A percentile compares a stretch with the other conserved stretches of the same genome.
phyloP scores from a whole-genome alignment of 2,797 vertebrate species.

The Prunella strophiata region DNA sequence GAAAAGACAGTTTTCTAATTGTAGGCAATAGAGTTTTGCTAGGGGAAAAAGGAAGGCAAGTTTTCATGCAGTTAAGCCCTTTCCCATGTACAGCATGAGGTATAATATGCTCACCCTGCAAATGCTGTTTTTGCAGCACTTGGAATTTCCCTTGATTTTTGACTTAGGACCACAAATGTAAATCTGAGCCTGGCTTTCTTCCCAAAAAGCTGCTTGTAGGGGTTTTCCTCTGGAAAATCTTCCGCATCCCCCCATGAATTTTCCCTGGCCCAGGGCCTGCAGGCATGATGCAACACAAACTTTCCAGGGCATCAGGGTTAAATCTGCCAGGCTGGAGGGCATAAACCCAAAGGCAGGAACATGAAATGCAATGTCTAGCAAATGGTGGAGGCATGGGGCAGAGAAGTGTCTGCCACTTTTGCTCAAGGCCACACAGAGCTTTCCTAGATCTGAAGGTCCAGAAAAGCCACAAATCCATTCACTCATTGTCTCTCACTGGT shows the following conservation, averaged over 20 bases:
- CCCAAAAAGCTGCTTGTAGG: background rate
- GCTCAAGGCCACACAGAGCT: fast-evolving
- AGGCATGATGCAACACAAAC: background rate
- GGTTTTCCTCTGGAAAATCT: conserved; percentile 36
- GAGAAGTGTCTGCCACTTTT: background rate
- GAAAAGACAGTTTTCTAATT: background rate
- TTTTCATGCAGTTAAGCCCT: background rate
- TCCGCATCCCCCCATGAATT: background rate
- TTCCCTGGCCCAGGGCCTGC: background rate
- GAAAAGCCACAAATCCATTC: background rate
- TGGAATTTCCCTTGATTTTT: background rate
- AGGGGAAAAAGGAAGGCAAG: background rate
- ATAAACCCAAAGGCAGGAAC: background rate
- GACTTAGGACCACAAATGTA: background rate
- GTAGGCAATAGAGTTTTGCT: background rate
- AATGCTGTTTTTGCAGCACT: background rate
- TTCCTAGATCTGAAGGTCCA: background rate
- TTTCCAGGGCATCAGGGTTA: fast-evolving
- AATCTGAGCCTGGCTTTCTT: background rate
- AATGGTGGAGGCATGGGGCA: background rate
- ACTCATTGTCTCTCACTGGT: fast-evolving
- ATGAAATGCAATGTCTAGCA: background rate
- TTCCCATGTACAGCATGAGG: background rate
- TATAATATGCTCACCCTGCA: fast-evolving
- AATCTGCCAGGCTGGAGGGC: background rate